Evolutionary conservation across 1,140 invertebrate species (phyloP), one percentile per base, ranked within the genome.

Genomic region (Drosophila ficusphila): DNA sequence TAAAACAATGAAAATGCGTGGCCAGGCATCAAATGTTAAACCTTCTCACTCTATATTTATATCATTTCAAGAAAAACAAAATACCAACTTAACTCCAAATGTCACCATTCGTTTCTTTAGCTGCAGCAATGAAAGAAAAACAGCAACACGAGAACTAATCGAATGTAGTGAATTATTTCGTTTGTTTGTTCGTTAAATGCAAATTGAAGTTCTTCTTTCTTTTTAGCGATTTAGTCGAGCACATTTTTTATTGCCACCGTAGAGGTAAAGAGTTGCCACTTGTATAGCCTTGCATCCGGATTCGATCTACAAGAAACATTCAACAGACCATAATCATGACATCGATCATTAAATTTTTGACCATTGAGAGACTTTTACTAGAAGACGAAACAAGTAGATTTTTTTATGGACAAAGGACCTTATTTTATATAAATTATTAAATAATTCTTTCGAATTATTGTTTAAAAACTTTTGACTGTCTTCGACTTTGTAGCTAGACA

Each of bases 21-120:
- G 89, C 89, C 88, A 89, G 82, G 89, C 89, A 90, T 89, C 69
- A 83, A 88, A 69, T 57, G 58, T 71, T 83, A 65, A 62, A 70
- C 53, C 47, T 76, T 61, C 56, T 82, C 74, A 82, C 77, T 25
- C 58, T 23, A 39, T 65, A 62, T 54, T 67, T 78, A 60, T 65
- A 64, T 78, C 19, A 76, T 74, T 86, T 81, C 38, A 31, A 72
- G 47, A 18, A 62, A 60, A 65, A 48, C 19, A 52, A 48, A 68
- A 31, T 16, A 48, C 51, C 25, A 47, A 47, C 33, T 41, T 39
- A 31, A 65, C 29, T 16, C 34, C 31, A 65, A 65, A 33, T 21
- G 31, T 82, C 70, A 71, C 64, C 70, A 79, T 64, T 67, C 56
- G 39, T 65, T 68, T 70, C 23, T 27, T 38, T 75, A 73, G 58